Evolutionary conservation across 1,140 invertebrate genomes (phyloP).

Genomic region (Papilio polytes): DNA sequence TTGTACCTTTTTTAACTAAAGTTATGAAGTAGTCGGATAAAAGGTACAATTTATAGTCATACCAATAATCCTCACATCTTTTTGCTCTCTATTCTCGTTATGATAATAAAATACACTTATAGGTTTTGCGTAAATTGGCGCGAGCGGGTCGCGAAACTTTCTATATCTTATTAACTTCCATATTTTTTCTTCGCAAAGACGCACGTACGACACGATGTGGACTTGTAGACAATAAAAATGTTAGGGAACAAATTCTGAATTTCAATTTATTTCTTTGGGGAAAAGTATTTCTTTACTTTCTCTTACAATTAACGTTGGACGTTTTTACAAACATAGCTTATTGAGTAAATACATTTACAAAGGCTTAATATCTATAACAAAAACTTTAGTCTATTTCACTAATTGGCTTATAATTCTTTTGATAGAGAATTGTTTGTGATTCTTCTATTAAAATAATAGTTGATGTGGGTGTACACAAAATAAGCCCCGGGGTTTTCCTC

Average conservation of each 20-base stretch:
- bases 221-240: conserved; percentile 37
- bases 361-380: too few relatives aligned
- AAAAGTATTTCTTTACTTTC: not conserved
- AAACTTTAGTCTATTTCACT: not conserved
- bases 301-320: not conserved
- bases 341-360: too few relatives aligned
- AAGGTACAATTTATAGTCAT: not conserved
- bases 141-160: conserved; percentile 30
- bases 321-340: too few relatives aligned
- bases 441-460: not conserved
- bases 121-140: conserved; percentile 30
- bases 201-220: conserved; percentile 35
- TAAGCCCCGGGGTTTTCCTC: not conserved
- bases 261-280: conserved; percentile 15
- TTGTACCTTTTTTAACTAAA: not conserved
- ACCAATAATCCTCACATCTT: conserved; percentile 11
- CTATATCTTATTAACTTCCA: conserved; percentile 39
- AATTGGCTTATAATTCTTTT: not conserved
- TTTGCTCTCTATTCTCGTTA: conserved; percentile 9
- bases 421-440: not conserved
- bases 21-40: not conserved
- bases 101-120: conserved; percentile 35
- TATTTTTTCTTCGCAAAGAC: conserved; percentile 32
- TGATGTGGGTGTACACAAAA: not conserved
- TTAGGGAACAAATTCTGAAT: conserved; percentile 31